Conservation (phyloP, 2,113 vertebrate genomes). For the Phrynocephalus versicolor region DNA sequence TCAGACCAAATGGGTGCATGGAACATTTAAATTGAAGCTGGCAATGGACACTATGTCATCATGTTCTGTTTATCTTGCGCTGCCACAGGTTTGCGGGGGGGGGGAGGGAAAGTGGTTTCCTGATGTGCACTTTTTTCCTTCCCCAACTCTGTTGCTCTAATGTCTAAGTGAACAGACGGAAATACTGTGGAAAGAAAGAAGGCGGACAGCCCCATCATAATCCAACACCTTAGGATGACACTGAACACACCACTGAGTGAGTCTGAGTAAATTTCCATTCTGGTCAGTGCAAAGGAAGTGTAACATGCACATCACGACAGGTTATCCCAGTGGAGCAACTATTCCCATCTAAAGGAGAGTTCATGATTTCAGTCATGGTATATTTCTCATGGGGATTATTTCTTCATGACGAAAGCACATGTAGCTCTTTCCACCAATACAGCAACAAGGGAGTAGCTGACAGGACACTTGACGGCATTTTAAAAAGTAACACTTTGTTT, state of each 20-base stretch:
- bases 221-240: constrained; percentile 5
- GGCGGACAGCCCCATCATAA: background rate
- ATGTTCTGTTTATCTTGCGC: background rate
- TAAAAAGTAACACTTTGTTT: too few relatives aligned
- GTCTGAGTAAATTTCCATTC: background rate
- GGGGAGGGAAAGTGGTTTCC: background rate
- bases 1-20: background rate
- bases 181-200: background rate
- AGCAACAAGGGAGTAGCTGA: background rate
- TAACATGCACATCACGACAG: background rate
- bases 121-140: background rate
- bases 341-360: background rate
- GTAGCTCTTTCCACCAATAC: background rate
- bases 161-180: constrained; percentile 20
- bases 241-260: background rate
- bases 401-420: background rate
- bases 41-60: background rate
- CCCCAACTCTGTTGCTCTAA: background rate
- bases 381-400: constrained; percentile 17
- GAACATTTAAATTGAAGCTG: constrained; percentile 13
- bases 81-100: background rate
- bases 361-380: constrained; percentile 8
- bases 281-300: background rate
- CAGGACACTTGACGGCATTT: background rate
- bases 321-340: background rate